Evolutionary conservation across 2,797 vertebrate genomes (phyloP).

Genomic region (Cetoscarus ocellatus): DNA sequence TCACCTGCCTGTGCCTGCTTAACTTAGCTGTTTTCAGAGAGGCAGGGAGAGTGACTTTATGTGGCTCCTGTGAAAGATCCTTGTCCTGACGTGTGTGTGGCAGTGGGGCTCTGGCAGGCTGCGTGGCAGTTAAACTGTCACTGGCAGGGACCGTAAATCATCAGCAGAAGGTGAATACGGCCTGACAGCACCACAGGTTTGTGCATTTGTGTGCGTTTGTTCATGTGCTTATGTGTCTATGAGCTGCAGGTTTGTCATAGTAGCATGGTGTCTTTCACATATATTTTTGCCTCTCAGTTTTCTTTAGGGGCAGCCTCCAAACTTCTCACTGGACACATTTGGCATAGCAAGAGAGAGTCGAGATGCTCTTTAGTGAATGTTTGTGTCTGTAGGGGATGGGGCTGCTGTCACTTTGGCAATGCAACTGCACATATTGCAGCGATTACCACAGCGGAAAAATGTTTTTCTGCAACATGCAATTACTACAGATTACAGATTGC

Average conservation of each 20-base stretch:
- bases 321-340: constrained; percentile 53
- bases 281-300: constrained; percentile 40
- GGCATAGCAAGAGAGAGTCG: constrained; percentile 67
- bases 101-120: constrained; percentile 72
- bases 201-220: constrained; percentile 47
- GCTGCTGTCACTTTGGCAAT: constrained; percentile 88
- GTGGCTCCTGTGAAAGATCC: constrained; percentile 60
- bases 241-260: constrained; percentile 34
- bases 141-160: constrained; percentile 71
- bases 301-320: constrained; percentile 34
- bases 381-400: constrained; percentile 74
- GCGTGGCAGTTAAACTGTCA: constrained; percentile 82
- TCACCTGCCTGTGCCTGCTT: constrained; percentile 33
- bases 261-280: constrained; percentile 29
- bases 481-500: constrained; percentile 90
- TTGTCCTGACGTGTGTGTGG: constrained; percentile 69
- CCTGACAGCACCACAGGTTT: constrained; percentile 70
- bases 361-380: constrained; percentile 42
- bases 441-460: constrained; percentile 88
- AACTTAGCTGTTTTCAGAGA: constrained; percentile 36
- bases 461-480: constrained; percentile 90
- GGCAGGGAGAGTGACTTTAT: constrained; percentile 44
- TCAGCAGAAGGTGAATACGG: constrained; percentile 71
- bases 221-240: constrained; percentile 14
- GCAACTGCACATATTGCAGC: constrained; percentile 87